Evolutionary conservation across 1,140 invertebrate genomes (phyloP).

Genomic region (Andricus grossulariae): DNA sequence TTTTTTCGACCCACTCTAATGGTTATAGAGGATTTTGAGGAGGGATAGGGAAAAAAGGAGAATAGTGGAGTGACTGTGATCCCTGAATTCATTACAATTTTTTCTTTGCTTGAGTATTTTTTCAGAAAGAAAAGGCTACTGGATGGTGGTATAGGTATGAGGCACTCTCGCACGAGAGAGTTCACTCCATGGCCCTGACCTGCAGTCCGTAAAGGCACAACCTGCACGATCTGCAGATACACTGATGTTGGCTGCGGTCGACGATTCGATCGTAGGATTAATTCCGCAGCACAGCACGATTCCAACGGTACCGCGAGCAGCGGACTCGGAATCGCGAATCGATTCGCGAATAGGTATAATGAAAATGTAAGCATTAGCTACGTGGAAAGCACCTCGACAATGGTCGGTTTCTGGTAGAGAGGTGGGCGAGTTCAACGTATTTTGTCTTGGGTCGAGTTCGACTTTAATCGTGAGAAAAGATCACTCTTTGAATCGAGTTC

Average conservation of each 20-base stretch:
- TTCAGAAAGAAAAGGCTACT: not conserved
- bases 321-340: conserved; percentile 9
- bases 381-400: conserved; percentile 24
- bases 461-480: conserved; percentile 16
- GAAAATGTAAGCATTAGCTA: conserved; percentile 25
- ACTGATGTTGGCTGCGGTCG: conserved; percentile 24
- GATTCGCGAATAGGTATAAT: conserved; percentile 28
- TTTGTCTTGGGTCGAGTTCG: conserved; percentile 19
- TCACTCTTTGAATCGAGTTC: conserved; percentile 5
- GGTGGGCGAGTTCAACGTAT: conserved; percentile 14
- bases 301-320: conserved; percentile 23
- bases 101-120: too few species aligned
- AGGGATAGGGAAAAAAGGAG: too few species aligned
- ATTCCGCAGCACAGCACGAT: conserved; percentile 29
- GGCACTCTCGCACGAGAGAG: conserved; percentile 1
- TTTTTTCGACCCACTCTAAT: too few species aligned
- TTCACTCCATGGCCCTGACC: conserved; percentile 25
- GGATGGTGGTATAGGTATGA: not conserved
- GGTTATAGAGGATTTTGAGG: too few species aligned
- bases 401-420: conserved; percentile 9
- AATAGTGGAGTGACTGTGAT: too few species aligned
- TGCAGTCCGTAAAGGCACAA: conserved; percentile 30
- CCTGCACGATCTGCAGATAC: conserved; percentile 25
- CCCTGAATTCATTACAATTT: too few species aligned
- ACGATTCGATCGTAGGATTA: conserved; percentile 31